Conservation (phyloP, 1,140 invertebrate genomes). For the Anastrepha ludens region DNA sequence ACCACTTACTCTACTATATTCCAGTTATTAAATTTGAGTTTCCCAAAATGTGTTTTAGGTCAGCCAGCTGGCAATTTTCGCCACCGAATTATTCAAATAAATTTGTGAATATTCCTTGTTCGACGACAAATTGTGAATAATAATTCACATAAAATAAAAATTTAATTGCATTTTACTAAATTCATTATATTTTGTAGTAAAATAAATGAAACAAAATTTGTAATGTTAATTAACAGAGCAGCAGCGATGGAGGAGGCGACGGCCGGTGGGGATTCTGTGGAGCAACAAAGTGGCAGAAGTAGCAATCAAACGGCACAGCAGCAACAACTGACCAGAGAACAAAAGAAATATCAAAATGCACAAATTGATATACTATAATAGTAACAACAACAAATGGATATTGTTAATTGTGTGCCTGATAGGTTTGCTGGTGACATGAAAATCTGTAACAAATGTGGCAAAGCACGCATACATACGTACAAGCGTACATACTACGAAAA, state of each 20-base stretch:
- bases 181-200: background rate
- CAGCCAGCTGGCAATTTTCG: background rate
- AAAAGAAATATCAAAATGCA: no score
- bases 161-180: background rate
- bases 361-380: background rate
- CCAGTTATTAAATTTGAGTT: no score
- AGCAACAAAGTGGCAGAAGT: background rate
- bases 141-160: background rate
- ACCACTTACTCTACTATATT: no score
- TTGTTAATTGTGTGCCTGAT: background rate
- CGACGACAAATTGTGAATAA: background rate
- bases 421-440: background rate
- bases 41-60: background rate
- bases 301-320: background rate
- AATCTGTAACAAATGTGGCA: conserved; percentile 8
- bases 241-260: no score
- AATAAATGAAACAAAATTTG: background rate
- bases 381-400: background rate
- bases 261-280: background rate
- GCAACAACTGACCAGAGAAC: no score
- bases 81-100: background rate
- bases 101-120: background rate
- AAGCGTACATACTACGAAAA: background rate
- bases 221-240: background rate
- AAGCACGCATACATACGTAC: background rate